phyloP scores from a whole-genome alignment of 2,113 vertebrate genomes.

The Amphilophus citrinellus region DNA sequence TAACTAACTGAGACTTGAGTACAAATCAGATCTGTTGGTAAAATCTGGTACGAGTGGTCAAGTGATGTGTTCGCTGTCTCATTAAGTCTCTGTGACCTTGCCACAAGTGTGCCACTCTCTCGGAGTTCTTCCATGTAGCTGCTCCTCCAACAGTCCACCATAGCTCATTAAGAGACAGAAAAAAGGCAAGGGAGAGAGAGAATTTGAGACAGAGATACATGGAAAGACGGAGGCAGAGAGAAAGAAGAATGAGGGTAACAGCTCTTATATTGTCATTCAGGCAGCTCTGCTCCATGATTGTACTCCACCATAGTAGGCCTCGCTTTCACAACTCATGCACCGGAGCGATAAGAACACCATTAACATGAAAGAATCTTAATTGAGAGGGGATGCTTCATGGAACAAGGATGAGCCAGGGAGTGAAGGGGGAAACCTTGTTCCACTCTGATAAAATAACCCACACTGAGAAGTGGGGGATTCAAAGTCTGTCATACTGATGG shows the following conservation, averaged over 20 bases:
- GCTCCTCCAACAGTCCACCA: slow-evolving; percentile 20
- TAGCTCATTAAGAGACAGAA: slow-evolving; percentile 58
- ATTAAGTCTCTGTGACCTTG: slow-evolving; percentile 53
- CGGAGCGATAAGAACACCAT: slow-evolving; percentile 76
- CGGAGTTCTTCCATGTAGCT: slow-evolving; percentile 38
- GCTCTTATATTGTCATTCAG: slow-evolving; percentile 48
- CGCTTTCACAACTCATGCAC: slow-evolving; percentile 68
- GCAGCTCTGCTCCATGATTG: slow-evolving; percentile 49
- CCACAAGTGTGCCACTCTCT: slow-evolving; percentile 35
- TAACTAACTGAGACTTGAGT: slow-evolving; percentile 37
- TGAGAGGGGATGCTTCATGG: slow-evolving; percentile 74
- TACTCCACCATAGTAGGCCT: slow-evolving; percentile 59
- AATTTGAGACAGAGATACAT: slow-evolving; percentile 38
- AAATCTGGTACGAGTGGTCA: slow-evolving; percentile 49
- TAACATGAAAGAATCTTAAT: slow-evolving; percentile 81
- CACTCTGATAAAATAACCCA: slow-evolving; percentile 70
- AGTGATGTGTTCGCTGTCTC: slow-evolving; percentile 49
- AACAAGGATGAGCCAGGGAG: slow-evolving; percentile 61
- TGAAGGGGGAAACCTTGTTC: slow-evolving; percentile 58
- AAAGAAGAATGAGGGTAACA: slow-evolving; percentile 49
- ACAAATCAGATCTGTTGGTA: slow-evolving; percentile 24
- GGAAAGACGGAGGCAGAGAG: slow-evolving; percentile 32
- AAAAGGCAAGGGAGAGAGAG: slow-evolving; percentile 13
- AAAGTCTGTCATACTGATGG: slow-evolving; percentile 54
- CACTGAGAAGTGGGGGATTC: slow-evolving; percentile 56